Conservation (phyloP, 2,888 invertebrate species). For the Danaus chrysippus region DNA sequence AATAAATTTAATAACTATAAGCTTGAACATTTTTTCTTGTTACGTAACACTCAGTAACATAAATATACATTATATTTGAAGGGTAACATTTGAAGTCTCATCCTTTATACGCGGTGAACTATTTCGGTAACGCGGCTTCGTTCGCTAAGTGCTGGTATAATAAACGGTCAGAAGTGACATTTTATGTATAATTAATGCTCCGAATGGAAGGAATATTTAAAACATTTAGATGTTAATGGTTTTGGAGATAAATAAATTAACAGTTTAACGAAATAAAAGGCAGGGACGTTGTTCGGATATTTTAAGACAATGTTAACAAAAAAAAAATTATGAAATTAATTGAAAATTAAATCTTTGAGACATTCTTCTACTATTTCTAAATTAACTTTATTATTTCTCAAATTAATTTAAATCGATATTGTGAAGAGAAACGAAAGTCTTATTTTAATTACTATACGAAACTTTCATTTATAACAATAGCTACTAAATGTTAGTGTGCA, state of each 20-base stretch:
- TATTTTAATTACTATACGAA: no score
- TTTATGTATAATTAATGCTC: slow-evolving; percentile 2
- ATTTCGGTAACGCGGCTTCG: background rate
- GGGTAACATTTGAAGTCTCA: background rate
- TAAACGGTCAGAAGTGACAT: slow-evolving; percentile 7
- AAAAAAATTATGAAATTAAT: background rate
- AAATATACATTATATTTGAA: no score
- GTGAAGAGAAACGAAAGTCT: no score
- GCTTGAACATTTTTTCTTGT: background rate
- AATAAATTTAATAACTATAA: background rate
- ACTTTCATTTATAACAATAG: no score
- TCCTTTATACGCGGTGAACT: background rate
- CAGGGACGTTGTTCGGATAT: background rate
- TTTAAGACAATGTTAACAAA: background rate
- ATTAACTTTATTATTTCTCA: no score
- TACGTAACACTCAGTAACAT: no score
- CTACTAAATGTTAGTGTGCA: no score
- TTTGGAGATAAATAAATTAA: slow-evolving; percentile 4
- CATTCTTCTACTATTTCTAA: no score
- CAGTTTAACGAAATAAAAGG: background rate
- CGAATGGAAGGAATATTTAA: background rate
- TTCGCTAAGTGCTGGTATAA: background rate
- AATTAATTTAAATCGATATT: no score
- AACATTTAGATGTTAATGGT: background rate
- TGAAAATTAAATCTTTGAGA: background rate